A percentile compares a stretch with the other conserved stretches of the same genome.
Conservation (phyloP, 92 coral and sea anemone genomes). For the Palythoa grandis region DNA sequence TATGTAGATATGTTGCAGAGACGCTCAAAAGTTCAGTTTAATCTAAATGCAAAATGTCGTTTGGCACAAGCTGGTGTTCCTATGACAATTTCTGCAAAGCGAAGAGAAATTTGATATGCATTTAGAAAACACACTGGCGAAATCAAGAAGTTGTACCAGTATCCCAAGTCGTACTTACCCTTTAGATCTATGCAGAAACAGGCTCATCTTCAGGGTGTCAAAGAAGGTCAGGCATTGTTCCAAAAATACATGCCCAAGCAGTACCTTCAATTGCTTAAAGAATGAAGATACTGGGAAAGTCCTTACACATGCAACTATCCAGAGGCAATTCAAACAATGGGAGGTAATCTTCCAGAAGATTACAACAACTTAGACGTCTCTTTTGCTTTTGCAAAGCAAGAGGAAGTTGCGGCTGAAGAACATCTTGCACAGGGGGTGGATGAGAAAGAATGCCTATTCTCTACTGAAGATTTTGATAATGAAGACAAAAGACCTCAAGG, state of each 20-base stretch:
- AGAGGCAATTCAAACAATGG: constrained; percentile 21
- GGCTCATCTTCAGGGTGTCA: constrained; percentile 43
- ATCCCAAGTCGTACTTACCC: constrained; percentile 28
- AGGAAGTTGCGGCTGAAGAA: background rate
- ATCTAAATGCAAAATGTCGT: too few relatives aligned
- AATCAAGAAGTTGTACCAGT: background rate
- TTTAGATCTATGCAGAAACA: constrained; percentile 43
- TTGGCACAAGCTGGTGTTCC: too few relatives aligned
- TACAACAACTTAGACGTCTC: constrained; percentile 37
- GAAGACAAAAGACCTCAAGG: too few relatives aligned
- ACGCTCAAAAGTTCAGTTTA: too few relatives aligned
- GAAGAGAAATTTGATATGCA: constrained; percentile 36
- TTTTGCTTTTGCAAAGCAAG: background rate
- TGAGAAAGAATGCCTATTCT: constrained; percentile 1
- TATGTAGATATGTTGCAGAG: background rate
- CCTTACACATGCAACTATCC: constrained; percentile 38
- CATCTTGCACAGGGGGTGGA: constrained; percentile 15
- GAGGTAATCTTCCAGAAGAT: background rate
- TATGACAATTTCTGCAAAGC: too few relatives aligned
- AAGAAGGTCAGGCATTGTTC: constrained; percentile 50
- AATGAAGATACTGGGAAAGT: constrained; percentile 13
- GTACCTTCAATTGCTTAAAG: constrained; percentile 31
- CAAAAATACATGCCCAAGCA: constrained; percentile 47
- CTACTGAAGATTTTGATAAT: too few relatives aligned
- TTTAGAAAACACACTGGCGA: constrained; percentile 19